Evolutionary conservation across 1,140 invertebrate species (phyloP).

Genomic region (Cylas formicarius): DNA sequence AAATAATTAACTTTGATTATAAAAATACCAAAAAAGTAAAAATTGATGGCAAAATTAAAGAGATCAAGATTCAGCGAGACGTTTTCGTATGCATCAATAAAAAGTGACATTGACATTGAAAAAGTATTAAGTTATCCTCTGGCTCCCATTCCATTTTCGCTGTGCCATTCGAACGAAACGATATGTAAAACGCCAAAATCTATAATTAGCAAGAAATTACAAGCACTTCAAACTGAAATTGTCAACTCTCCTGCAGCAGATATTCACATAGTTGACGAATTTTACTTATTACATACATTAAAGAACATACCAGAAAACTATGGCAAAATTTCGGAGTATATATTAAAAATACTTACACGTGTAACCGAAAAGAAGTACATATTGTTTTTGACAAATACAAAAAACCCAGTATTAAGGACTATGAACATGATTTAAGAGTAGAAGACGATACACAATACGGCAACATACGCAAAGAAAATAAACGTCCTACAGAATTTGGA

Average conservation of each 20-base stretch:
- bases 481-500: conserved; percentile 19
- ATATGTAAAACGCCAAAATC: conserved; percentile 13
- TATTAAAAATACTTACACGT: background rate
- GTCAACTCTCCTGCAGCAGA: background rate
- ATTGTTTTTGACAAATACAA: conserved; percentile 3
- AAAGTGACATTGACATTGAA: too few species aligned
- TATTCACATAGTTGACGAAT: background rate
- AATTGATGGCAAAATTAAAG: conserved; percentile 9
- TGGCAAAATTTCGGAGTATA: background rate
- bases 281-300: conserved; percentile 6
- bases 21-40: conserved; percentile 10
- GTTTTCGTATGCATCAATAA: conserved; percentile 15
- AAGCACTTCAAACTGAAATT: background rate
- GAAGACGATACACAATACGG: conserved; percentile 20
- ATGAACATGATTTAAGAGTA: conserved; percentile 14
- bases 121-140: conserved; percentile 10
- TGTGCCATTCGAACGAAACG: conserved; percentile 5
- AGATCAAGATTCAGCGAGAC: conserved; percentile 11
- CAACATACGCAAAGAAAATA: conserved; percentile 22
- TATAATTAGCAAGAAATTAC: conserved; percentile 1
- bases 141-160: conserved; percentile 3
- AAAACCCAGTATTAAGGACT: conserved; percentile 4
- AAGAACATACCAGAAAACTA: background rate
- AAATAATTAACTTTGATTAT: conserved; percentile 10
- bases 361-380: conserved; percentile 3